Conservation (phyloP, 2,888 invertebrate species). For the Liopterus haemorrhoidalis region DNA sequence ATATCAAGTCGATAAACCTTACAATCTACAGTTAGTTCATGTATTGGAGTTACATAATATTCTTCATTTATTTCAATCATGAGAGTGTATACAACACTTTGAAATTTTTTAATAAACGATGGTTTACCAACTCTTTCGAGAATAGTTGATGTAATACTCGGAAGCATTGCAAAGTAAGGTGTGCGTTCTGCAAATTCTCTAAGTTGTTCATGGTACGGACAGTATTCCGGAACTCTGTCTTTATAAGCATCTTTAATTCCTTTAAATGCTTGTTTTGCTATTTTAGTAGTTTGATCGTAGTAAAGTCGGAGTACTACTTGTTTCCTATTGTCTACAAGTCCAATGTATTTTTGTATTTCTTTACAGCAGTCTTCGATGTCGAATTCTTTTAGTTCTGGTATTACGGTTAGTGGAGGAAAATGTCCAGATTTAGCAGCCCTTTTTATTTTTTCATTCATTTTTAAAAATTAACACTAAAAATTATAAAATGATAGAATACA, state of each 20-base stretch:
- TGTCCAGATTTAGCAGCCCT: too few relatives aligned
- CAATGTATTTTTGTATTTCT: not conserved
- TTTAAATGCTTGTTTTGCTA: constrained; percentile 4
- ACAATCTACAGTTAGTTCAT: constrained; percentile 58
- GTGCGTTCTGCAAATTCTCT: constrained; percentile 54
- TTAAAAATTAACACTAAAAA: too few relatives aligned
- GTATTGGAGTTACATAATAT: constrained; percentile 54
- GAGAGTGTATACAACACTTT: constrained; percentile 49
- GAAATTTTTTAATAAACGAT: constrained; percentile 53
- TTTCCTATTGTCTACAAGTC: not conserved
- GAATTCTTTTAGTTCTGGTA: not conserved
- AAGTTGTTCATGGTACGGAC: constrained; percentile 46
- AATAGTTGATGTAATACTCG: constrained; percentile 57
- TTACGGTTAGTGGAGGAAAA: constrained; percentile 2
- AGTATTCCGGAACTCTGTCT: constrained; percentile 37
- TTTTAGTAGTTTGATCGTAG: constrained; percentile 7
- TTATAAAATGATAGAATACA: too few relatives aligned
- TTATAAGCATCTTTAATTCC: constrained; percentile 37
- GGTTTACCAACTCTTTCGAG: constrained; percentile 52
- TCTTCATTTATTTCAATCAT: constrained; percentile 54
- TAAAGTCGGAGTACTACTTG: not conserved
- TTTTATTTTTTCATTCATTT: too few relatives aligned
- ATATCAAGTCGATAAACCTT: constrained; percentile 57
- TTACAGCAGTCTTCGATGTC: not conserved
- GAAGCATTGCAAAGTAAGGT: constrained; percentile 56